Conservation (phyloP, 1,140 invertebrate species). For the fruit fly (Drosophila melanogaster) region DNA sequence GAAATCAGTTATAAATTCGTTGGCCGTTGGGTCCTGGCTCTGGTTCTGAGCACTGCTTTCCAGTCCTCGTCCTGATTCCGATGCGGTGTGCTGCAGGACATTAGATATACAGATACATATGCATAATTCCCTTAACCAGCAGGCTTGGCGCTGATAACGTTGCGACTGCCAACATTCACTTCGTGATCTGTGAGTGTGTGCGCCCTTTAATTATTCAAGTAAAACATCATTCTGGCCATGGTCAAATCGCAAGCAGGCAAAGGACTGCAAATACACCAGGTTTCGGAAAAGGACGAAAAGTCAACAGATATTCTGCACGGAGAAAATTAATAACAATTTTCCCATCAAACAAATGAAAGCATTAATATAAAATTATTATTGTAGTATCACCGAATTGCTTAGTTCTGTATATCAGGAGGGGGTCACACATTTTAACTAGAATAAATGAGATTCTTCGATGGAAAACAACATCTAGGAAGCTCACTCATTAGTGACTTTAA, state of each 20-base stretch:
- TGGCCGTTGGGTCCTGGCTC: conserved; percentile 35
- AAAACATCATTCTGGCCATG: conserved; percentile 62
- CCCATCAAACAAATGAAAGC: no score
- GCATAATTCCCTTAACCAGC: conserved; percentile 79
- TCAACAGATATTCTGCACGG: not conserved
- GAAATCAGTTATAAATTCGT: conserved; percentile 81
- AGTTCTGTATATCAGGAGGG: no score
- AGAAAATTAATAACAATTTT: not conserved
- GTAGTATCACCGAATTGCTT: no score
- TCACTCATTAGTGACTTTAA: no score
- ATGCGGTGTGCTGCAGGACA: conserved; percentile 57
- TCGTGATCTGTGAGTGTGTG: conserved; percentile 31
- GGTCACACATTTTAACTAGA: no score
- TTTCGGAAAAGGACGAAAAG: not conserved
- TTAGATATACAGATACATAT: conserved; percentile 79
- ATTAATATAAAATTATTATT: no score
- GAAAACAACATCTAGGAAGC: no score
- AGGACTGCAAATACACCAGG: conserved; percentile 1
- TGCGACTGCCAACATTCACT: conserved; percentile 14
- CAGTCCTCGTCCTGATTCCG: conserved; percentile 13
- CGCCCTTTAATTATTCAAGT: conserved; percentile 80
- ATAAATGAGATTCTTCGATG: no score
- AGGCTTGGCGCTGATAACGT: conserved; percentile 54
- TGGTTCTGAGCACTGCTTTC: conserved; percentile 7
- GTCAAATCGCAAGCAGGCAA: conserved; percentile 23